Conservation (phyloP, 1,140 invertebrate species). For the Diprion similis region DNA sequence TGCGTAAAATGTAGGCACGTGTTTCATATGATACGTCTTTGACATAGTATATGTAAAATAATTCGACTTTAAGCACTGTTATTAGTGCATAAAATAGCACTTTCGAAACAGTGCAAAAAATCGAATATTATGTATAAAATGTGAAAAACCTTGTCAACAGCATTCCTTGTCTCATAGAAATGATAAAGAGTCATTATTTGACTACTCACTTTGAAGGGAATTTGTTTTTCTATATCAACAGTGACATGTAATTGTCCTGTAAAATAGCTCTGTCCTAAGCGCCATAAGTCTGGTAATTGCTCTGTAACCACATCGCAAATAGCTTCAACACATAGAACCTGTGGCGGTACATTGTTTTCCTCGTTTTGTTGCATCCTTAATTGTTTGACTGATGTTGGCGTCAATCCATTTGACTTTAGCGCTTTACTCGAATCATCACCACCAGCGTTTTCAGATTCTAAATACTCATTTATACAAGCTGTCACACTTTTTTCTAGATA, state of each 20-base stretch:
- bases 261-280: conserved; percentile 89
- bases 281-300: conserved; percentile 86
- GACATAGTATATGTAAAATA: too few relatives aligned
- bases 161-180: too few relatives aligned
- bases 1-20: too few relatives aligned
- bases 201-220: conserved; percentile 71
- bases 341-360: conserved; percentile 56
- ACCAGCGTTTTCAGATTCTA: conserved; percentile 38
- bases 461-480: conserved; percentile 45
- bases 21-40: too few relatives aligned
- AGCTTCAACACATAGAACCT: conserved; percentile 77
- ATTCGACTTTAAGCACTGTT: too few relatives aligned
- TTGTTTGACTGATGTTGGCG: conserved; percentile 37
- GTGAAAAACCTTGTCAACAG: too few relatives aligned
- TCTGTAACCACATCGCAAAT: conserved; percentile 73
- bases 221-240: conserved; percentile 73
- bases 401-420: conserved; percentile 38
- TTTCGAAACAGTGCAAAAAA: too few relatives aligned
- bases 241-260: conserved; percentile 80
- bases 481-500: conserved; percentile 55
- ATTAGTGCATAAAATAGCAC: too few relatives aligned
- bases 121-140: too few relatives aligned
- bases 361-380: conserved; percentile 44
- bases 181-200: too few relatives aligned
- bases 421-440: conserved; percentile 40